These are phyloP conservation scores for Brenthis ino DNA, from an alignment of 2,888 invertebrate genomes.

Conservation along the genomic window DNA sequence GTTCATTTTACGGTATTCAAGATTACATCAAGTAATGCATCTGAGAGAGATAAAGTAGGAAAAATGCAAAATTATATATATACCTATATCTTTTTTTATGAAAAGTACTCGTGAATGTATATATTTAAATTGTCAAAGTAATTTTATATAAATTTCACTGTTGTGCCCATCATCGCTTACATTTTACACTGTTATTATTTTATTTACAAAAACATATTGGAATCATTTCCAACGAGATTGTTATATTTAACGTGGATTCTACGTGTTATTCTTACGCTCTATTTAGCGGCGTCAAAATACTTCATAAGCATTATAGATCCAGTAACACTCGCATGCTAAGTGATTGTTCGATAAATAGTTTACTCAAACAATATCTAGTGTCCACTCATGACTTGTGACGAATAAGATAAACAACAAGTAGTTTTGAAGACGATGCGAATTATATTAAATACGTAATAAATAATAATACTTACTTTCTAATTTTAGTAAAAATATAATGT, in stretches of 20 bases:
- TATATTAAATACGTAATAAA: background rate
- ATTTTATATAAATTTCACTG: no score
- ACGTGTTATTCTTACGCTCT: background rate
- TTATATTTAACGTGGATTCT: background rate
- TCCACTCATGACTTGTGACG: conserved; percentile 35
- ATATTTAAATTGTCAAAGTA: no score
- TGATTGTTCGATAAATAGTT: conserved; percentile 48
- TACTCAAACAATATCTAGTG: conserved; percentile 41
- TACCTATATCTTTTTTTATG: no score
- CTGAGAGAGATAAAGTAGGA: no score
- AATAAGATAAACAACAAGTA: conserved; percentile 42
- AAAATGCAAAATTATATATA: no score
- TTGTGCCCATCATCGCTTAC: background rate
- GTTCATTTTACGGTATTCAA: no score
- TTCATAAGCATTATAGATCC: conserved; percentile 28
- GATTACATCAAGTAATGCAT: no score
- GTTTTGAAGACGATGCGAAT: conserved; percentile 14
- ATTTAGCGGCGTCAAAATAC: conserved; percentile 25
- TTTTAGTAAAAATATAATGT: background rate
- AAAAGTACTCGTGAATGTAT: no score
- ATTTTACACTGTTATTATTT: background rate
- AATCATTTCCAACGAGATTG: conserved; percentile 12
- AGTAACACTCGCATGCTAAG: conserved; percentile 45
- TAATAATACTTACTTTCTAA: conserved; percentile 1
- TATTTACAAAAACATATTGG: background rate